Base-by-base conservation (phyloP, 2,888 invertebrate genomes). In the Amphipyra berbera region DNA sequence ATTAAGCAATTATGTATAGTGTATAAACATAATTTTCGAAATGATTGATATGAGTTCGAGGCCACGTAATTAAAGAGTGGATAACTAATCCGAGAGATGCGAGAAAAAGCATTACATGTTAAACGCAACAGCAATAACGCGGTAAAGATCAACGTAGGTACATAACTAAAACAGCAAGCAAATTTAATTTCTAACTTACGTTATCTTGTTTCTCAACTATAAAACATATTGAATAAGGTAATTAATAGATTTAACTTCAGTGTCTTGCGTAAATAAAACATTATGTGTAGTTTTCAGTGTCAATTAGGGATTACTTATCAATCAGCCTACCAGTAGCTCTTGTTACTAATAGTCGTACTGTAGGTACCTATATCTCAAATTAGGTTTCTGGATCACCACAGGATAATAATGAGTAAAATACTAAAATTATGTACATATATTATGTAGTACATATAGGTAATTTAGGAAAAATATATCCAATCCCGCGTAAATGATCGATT, bases 1-100 rank as follows among this genome's bases (percentile, higher is more conserved):
- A 82, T 85, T 83, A 82, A 74, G 74, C 71, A 78, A 84, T 82
- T 69, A 76, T 35, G 15, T 42, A 38, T 47, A 41, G n/a, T 10
- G 41, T 38, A 59, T 58, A 35, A 61, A 45, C n/a, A 49, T 53
- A 52, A 35, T 58, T 68, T 71, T 52, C 33, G 35, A 71, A 71
- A 77, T 65, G 52, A 72, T 67, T 68, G 61, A 65, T 71, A 59
- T 47, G 40, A 15, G 38, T 61, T 61, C 59, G 57, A 64, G 64
- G 61, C 52, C 49, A 50, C n/a, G 55, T 68, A 61, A 73, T 69
- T 67, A 76, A 71, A 61, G 45, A 33, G 12, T 62, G 21, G 42
- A 47, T 47, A 14, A 14, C 21, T 54, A 40, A 53, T 44, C n/a
- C 33, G n/a, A 65, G 40, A 53, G 48, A 63, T 57, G 61, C 37